Evolutionary conservation across 2,113 vertebrate genomes (phyloP), one percentile per base, ranked within the genome.

Genomic region (Megaceryle torquata): DNA sequence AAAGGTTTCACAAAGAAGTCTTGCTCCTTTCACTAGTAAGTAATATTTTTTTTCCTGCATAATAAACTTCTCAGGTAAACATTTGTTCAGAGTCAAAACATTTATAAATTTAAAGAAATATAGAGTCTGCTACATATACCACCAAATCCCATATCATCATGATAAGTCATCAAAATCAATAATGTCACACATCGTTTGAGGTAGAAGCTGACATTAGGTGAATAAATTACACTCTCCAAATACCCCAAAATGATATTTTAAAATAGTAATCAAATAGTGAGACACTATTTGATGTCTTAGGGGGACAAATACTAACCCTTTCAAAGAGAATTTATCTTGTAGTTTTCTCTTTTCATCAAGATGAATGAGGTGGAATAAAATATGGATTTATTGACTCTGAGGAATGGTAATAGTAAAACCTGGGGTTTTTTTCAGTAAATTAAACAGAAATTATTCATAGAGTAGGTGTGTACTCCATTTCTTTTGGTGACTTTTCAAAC

Each of bases 331-430:
- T 85, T 87, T 93, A 69, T 79, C 82, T 95, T 69, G 54, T 57
- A 69, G 39, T 54, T 89, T 93, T 93, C 87, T 77, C 20, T 94
- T 93, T 94, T 95, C 77, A 93, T 78, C 35, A 89, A 87, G 89
- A 91, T 81, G 48, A 71, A 93, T 84, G 51, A 87, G 80, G 48
- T 74, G 26, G 35, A 84, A 72, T 67, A 76, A 84, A 93, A 91
- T 84, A 86, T 70, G 37, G 68, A 91, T 77, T 96, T 93, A 96
- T 93, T 88, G 64, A 59, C 67, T 96, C 43, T 75, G 37, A 68
- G 33, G 35, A 84, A 67, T 92, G 68, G 79, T 86, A 91, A 91
- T 21, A 92, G 86, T 83, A 88, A 94, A 88, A 59, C 13, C 26
- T 67, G 16, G 5, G 24, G 3, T 69, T 89, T 78, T 41, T 95